Percentiles rank a stretch among this genome's conserved stretches.
Conservation (phyloP, 2,797 vertebrate genomes). For the Mionectes olivaceus region DNA sequence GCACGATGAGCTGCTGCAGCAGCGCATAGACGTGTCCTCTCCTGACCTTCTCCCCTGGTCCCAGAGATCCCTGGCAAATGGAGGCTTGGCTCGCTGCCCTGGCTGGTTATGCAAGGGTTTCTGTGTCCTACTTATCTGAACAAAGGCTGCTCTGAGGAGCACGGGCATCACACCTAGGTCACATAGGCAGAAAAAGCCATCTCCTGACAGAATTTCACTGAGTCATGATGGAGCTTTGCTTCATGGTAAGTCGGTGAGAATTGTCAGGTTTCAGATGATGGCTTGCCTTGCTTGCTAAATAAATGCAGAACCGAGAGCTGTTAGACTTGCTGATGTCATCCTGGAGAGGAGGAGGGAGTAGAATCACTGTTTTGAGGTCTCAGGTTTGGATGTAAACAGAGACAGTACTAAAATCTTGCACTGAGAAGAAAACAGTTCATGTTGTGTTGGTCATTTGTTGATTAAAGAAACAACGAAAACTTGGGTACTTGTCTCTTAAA, state of each 20-base stretch:
- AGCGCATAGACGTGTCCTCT: constrained; percentile 72
- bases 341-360: constrained; percentile 2
- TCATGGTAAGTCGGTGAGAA: constrained; percentile 60
- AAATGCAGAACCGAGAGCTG: background rate
- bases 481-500: background rate
- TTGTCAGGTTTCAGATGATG: constrained; percentile 41
- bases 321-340: background rate
- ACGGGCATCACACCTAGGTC: constrained; percentile 50
- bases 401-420: background rate
- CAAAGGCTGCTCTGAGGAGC: constrained; percentile 67
- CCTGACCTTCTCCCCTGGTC: constrained; percentile 50
- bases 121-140: constrained; percentile 69
- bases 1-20: constrained; percentile 42
- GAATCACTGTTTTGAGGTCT: background rate
- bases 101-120: constrained; percentile 54
- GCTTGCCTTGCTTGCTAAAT: background rate
- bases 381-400: constrained; percentile 1
- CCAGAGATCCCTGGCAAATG: constrained; percentile 66
- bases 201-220: constrained; percentile 44
- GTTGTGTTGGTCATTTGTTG: background rate
- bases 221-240: constrained; percentile 59
- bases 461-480: background rate
- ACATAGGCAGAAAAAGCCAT: constrained; percentile 59
- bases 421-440: background rate
- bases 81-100: constrained; percentile 74